Percentiles rank a stretch among this genome's conserved stretches.
phyloP scores from a whole-genome alignment of 2,797 vertebrate genomes.

The Cuniculus paca region DNA sequence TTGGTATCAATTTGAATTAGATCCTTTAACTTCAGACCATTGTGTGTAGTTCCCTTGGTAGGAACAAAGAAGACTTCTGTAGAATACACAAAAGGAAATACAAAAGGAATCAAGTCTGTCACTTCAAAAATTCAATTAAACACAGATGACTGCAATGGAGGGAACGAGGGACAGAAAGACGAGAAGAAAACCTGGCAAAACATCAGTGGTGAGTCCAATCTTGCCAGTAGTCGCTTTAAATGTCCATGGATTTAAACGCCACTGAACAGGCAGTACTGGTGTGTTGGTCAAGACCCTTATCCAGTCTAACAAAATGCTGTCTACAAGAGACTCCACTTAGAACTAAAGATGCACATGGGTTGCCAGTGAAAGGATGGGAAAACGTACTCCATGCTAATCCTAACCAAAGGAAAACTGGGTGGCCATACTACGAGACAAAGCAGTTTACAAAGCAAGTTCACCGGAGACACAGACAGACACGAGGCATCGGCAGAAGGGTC shows the following conservation, averaged over 20 bases:
- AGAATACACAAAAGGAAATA: background rate
- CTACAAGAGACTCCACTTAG: background rate
- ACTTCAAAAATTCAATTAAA: background rate
- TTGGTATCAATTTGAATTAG: background rate
- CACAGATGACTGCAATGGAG: background rate
- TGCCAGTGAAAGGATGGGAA: background rate
- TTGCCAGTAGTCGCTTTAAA: background rate
- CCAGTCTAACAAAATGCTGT: no score
- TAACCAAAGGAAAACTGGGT: background rate
- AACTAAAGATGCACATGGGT: no score
- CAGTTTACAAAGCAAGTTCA: background rate
- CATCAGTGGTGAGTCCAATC: fast-evolving
- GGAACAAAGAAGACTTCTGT: background rate
- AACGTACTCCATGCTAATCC: background rate
- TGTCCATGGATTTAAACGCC: no score
- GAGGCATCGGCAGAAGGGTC: background rate
- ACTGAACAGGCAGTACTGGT: fast-evolving
- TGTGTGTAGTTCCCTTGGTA: no score
- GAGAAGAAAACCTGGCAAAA: background rate
- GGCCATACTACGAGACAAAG: background rate
- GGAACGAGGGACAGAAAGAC: fast-evolving
- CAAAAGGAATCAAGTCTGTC: background rate
- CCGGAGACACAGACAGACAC: background rate
- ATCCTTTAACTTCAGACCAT: background rate
- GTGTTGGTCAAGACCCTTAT: background rate